Conservation (phyloP, 2,888 invertebrate genomes). For the Nomada lathburiana region DNA sequence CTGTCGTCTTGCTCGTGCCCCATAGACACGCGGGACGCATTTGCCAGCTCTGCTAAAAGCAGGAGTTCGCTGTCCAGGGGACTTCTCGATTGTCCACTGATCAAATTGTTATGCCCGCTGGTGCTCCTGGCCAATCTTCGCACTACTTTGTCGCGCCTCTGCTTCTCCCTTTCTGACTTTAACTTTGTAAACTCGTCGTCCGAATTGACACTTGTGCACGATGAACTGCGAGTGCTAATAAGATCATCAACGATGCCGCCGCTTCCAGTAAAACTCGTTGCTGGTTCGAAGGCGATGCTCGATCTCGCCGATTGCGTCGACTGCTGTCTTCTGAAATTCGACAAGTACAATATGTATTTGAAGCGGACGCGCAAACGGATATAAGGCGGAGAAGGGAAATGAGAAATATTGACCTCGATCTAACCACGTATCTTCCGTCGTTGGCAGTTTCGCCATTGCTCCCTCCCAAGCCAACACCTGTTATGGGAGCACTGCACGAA, state of each 20-base stretch:
- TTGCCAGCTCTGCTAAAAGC: conserved; percentile 75
- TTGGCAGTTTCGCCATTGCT: conserved; percentile 1
- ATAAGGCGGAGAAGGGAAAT: neutral
- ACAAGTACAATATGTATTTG: neutral
- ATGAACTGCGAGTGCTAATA: conserved; percentile 70
- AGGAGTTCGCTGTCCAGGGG: conserved; percentile 72
- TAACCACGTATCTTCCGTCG: conserved; percentile 32
- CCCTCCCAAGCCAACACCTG: neutral
- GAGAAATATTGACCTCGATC: conserved; percentile 35
- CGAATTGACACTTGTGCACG: conserved; percentile 66
- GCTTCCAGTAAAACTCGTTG: conserved; percentile 59
- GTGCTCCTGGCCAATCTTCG: conserved; percentile 87
- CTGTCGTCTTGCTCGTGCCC: conserved; percentile 26
- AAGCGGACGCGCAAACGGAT: too few relatives aligned
- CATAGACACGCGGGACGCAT: conserved; percentile 72
- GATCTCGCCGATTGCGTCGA: conserved; percentile 74
- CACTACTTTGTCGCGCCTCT: conserved; percentile 87
- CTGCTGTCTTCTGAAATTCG: conserved; percentile 70
- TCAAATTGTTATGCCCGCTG: conserved; percentile 81
- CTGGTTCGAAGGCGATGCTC: conserved; percentile 71
- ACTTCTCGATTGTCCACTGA: conserved; percentile 37
- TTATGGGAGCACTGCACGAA: conserved; percentile 79
- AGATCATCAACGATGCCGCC: conserved; percentile 65
- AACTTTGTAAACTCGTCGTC: conserved; percentile 90
- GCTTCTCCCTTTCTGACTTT: conserved; percentile 89